A percentile compares a stretch with the other conserved stretches of the same genome.
phyloP scores from a whole-genome alignment of 2,797 vertebrate species.

The Cirrhinus molitorella region DNA sequence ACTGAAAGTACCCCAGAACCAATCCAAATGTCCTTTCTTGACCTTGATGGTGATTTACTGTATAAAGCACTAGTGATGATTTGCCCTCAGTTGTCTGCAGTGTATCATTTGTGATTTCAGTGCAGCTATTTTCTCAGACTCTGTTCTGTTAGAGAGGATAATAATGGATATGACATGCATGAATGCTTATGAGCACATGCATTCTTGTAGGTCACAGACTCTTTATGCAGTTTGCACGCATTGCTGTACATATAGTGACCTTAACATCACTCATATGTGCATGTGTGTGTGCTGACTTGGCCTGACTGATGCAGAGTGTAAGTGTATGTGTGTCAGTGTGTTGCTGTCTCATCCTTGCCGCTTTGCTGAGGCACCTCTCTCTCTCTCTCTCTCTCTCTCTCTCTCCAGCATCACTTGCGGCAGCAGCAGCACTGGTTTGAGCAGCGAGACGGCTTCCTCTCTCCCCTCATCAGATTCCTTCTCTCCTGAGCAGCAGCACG shows the following conservation, averaged over 20 bases:
- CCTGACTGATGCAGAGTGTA: slow-evolving; percentile 15
- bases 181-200: neutral
- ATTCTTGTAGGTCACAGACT: neutral
- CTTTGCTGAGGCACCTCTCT: slow-evolving; percentile 48
- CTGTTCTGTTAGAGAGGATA: neutral
- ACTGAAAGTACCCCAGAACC: neutral
- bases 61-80: neutral
- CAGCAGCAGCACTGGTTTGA: slow-evolving; percentile 44
- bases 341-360: slow-evolving; percentile 50
- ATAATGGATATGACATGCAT: slow-evolving; percentile 38
- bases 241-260: neutral
- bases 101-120: neutral
- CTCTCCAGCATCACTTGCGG: slow-evolving; percentile 15
- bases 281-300: neutral
- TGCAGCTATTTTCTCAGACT: neutral
- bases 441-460: slow-evolving; percentile 56
- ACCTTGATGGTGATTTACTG: neutral
- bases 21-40: neutral
- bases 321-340: slow-evolving; percentile 38
- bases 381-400: slow-evolving; percentile 51
- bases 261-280: neutral
- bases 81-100: too few species aligned
- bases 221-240: neutral
- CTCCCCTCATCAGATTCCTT: slow-evolving; percentile 45
- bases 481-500: slow-evolving; percentile 13